phyloP scores from a whole-genome alignment of 1,140 invertebrate species.

The Zaprionus ornatus region DNA sequence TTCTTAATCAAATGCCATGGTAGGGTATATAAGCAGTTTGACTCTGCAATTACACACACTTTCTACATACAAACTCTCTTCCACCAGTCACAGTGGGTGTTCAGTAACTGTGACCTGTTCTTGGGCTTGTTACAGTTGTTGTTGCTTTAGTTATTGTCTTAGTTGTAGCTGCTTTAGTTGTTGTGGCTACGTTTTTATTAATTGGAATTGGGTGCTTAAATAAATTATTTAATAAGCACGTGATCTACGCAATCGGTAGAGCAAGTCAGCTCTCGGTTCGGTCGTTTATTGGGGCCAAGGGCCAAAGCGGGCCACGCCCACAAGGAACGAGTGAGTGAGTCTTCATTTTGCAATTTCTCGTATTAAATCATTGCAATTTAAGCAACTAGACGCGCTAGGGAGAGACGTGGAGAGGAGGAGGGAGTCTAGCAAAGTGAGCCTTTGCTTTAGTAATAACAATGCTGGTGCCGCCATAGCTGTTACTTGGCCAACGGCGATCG shows the following conservation, averaged over 20 bases:
- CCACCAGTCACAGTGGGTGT: constrained; percentile 14
- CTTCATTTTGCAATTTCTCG: constrained; percentile 67
- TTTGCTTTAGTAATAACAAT: constrained; percentile 69
- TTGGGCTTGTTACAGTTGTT: constrained; percentile 20
- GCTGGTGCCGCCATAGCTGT: constrained; percentile 72
- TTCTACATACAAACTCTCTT: constrained; percentile 53
- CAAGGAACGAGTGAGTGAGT: constrained; percentile 58
- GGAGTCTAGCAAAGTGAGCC: constrained; percentile 25
- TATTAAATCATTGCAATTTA: constrained; percentile 81
- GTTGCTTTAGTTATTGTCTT: constrained; percentile 42
- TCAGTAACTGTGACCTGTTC: constrained; percentile 1
- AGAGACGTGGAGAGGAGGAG: background rate
- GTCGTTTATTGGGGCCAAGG: constrained; percentile 63
- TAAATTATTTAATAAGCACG: constrained; percentile 83
- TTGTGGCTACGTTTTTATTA: constrained; percentile 74
- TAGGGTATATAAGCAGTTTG: constrained; percentile 12
- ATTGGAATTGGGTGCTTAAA: constrained; percentile 82
- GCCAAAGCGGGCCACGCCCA: constrained; percentile 66
- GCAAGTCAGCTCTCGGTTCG: constrained; percentile 4
- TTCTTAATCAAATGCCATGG: background rate
- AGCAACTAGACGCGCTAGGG: background rate
- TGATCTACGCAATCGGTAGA: constrained; percentile 64
- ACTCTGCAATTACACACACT: constrained; percentile 50
- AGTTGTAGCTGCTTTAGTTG: constrained; percentile 46
- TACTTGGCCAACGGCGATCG: constrained; percentile 54